Conservation (phyloP, 1,140 invertebrate genomes). For the Augochlora pura region DNA sequence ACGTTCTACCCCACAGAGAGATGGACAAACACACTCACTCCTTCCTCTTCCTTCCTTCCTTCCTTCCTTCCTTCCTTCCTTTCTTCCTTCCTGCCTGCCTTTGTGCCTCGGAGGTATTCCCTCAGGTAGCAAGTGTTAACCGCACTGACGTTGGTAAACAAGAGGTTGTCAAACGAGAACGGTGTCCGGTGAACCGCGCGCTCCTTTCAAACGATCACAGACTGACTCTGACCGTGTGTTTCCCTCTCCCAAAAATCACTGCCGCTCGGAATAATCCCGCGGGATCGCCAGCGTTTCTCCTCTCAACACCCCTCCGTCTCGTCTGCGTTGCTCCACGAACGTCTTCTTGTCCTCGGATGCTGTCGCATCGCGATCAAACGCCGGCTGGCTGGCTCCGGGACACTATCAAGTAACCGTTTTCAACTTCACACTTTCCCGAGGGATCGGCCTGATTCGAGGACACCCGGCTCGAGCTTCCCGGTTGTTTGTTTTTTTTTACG, state of each 20-base stretch:
- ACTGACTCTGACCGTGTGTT: background rate
- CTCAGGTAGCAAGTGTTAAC: background rate
- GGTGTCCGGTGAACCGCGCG: slow-evolving; percentile 23
- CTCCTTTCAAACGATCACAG: slow-evolving; percentile 25
- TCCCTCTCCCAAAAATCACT: background rate
- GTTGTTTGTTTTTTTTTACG: background rate
- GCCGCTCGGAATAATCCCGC: too few species aligned
- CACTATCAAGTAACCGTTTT: slow-evolving; percentile 21
- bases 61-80: slow-evolving; percentile 4
- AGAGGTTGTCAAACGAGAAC: slow-evolving; percentile 13
- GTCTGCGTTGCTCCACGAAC: slow-evolving; percentile 20
- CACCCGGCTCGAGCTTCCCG: too few species aligned
- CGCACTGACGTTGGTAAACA: slow-evolving; percentile 43
- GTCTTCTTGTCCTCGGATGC: slow-evolving; percentile 34
- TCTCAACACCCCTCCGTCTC: slow-evolving; percentile 6
- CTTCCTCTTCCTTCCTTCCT: slow-evolving; percentile 4
- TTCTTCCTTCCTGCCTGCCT: too few species aligned
- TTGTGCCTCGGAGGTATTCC: too few species aligned
- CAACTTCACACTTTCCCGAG: background rate
- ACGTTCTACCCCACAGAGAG: background rate
- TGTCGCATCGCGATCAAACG: slow-evolving; percentile 46
- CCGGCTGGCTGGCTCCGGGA: too few species aligned
- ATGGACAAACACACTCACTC: too few species aligned
- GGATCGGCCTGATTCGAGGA: too few species aligned
- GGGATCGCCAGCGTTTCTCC: background rate